Evolutionary conservation across 2,797 vertebrate genomes (phyloP), one percentile per base, ranked within the genome.

Genomic region (Gambusia yucatana): DNA sequence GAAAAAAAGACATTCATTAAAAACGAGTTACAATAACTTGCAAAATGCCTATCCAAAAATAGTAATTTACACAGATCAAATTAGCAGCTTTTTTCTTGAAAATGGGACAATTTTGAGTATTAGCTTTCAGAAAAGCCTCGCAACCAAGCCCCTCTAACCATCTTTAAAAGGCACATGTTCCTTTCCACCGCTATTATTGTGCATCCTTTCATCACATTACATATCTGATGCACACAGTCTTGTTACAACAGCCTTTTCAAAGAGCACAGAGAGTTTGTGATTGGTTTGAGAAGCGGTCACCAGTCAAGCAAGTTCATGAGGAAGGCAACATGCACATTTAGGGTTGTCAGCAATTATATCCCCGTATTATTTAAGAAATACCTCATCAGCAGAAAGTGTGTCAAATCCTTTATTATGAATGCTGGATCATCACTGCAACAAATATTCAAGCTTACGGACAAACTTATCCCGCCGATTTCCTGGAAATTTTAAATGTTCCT

Each of bases 241-340:
- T 77, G 22, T 85, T 77, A 74, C 70, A 82, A 77, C 87, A 84
- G 14, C 55, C 87, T 86, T 89, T 90, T 89, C 86, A 87, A 92
- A 92, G 87, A 91, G 91, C 77, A 71, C 81, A 77, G 78, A 75
- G 52, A 20, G 17, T 28, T 73, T 76, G 77, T 75, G 79, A 84
- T 76, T 67, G 50, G 81, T 82, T 79, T 73, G 65, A 86, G 82
- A 86, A 73, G 8, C 57, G 70, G 83, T 88, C 74, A 82, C 69
- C 87, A 61, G 50, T 83, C 70, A 75, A 90, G 91, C 75, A 47
- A 82, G 91, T 28, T 72, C 28, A 75, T 57, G 67, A 86, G 72
- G 48, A 85, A 79, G 91, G 92, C 91, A 93, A 94, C 91, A 91
- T 92, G 93, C 93, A 95, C 92, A 94, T 93, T 88, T 90, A 91